Evolutionary conservation across 2,113 vertebrate species (phyloP).

Genomic region (Ailuropoda melanoleuca): DNA sequence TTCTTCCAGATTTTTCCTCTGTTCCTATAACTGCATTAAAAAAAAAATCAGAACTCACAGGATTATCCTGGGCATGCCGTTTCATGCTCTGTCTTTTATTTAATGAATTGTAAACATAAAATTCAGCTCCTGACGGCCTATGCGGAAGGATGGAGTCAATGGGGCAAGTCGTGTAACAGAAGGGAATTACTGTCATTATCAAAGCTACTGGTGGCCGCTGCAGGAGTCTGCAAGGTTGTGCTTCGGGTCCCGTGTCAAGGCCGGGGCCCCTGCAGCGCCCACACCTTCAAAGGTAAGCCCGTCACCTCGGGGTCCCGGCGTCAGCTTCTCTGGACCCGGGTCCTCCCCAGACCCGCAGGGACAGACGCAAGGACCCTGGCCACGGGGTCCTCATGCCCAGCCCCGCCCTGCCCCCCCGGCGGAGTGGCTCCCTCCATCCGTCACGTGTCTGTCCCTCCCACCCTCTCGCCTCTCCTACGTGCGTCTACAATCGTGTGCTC

Average conservation of each 20-base stretch:
- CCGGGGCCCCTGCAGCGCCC: neutral
- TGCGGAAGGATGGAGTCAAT: neutral
- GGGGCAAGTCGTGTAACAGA: rapidly evolving
- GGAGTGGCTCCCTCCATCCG: neutral
- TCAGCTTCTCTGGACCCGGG: neutral
- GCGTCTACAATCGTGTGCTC: conserved; percentile 47
- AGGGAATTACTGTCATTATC: rapidly evolving
- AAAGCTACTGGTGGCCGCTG: rapidly evolving
- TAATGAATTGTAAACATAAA: neutral
- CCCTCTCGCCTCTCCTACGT: neutral
- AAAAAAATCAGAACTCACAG: neutral
- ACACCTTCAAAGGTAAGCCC: neutral
- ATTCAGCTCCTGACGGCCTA: neutral
- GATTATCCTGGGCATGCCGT: neutral
- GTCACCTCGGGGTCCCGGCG: rapidly evolving
- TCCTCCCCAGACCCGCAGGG: neutral
- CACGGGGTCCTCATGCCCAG: neutral
- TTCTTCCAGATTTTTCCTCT: no score
- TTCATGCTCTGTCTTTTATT: neutral
- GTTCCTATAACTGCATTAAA: neutral
- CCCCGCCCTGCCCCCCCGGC: rapidly evolving
- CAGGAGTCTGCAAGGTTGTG: neutral
- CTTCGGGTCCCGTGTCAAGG: neutral
- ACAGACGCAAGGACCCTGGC: no score
- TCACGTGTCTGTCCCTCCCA: conserved; percentile 8